Percentiles rank a stretch among this genome's conserved stretches.
Evolutionary conservation across 2,113 vertebrate genomes (phyloP).

Genomic region (Corythornis madagascariensis): DNA sequence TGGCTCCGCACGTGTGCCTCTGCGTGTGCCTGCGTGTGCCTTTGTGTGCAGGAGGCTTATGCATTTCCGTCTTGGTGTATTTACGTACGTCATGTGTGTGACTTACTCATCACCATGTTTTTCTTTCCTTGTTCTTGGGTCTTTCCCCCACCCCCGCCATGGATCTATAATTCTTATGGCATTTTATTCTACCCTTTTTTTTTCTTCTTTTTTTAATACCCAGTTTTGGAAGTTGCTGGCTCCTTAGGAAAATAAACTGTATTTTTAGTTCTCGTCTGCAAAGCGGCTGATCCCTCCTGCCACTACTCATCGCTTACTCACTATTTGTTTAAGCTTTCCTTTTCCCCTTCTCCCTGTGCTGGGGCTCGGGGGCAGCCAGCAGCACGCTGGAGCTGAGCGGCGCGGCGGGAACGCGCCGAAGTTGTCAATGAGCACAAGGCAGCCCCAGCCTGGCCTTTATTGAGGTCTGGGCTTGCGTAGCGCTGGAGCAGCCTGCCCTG

Average conservation of each 20-base stretch:
- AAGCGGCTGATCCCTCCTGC: neutral
- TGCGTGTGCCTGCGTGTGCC: slow-evolving; percentile 42
- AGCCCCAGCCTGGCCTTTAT: slow-evolving; percentile 78
- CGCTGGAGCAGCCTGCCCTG: slow-evolving; percentile 75
- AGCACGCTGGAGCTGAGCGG: neutral
- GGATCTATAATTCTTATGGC: slow-evolving; percentile 45
- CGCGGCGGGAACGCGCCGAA: neutral
- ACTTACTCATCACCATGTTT: slow-evolving; percentile 63
- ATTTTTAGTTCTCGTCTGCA: slow-evolving; percentile 61
- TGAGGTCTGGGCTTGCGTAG: slow-evolving; percentile 75
- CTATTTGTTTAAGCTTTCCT: slow-evolving; percentile 46
- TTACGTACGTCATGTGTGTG: slow-evolving; percentile 58
- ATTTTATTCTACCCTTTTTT: neutral
- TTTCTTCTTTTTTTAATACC: neutral
- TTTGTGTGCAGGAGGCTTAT: slow-evolving; percentile 55
- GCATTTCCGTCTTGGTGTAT: slow-evolving; percentile 66
- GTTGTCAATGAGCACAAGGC: slow-evolving; percentile 63
- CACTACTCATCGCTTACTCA: slow-evolving; percentile 39
- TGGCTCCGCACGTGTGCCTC: neutral
- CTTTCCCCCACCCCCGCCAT: slow-evolving; percentile 33
- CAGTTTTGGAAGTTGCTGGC: slow-evolving; percentile 46
- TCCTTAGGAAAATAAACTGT: slow-evolving; percentile 61
- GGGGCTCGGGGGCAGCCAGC: neutral
- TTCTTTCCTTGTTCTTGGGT: slow-evolving; percentile 66
- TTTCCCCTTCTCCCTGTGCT: neutral